These are phyloP conservation scores for Pygoscelis antarcticus DNA, from an alignment of 2,113 vertebrate species.

Conservation along the genomic window DNA sequence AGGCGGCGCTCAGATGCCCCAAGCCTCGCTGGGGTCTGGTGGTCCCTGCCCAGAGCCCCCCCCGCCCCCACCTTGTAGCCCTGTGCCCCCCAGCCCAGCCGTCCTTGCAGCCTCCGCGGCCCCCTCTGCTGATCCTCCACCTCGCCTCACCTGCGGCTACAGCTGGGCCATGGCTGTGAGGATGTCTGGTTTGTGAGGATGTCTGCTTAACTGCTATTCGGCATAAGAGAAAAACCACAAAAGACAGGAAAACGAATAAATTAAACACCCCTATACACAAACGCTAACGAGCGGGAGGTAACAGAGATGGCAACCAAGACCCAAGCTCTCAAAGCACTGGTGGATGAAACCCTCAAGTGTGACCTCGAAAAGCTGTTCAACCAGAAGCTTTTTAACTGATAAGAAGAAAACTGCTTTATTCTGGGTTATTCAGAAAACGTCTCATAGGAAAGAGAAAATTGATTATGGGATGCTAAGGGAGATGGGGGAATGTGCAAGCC, in stretches of 20 bases:
- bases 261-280: not conserved
- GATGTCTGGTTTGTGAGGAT: not conserved
- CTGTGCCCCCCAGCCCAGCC: not conserved
- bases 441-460: not conserved
- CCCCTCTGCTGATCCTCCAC: not conserved
- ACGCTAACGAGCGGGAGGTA: accelerated
- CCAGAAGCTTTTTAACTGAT: not conserved
- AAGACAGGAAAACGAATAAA: not conserved
- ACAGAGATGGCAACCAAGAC: not conserved
- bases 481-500: not conserved
- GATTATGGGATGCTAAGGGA: not conserved
- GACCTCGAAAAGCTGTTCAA: not conserved
- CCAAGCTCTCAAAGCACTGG: not conserved
- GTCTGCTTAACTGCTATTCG: not conserved
- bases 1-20: not conserved
- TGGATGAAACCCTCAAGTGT: not conserved
- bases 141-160: no score
- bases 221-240: not conserved
- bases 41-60: not conserved
- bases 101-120: not conserved
- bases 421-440: not conserved
- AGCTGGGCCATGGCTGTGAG: not conserved
- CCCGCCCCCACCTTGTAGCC: not conserved
- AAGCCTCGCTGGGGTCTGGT: not conserved
- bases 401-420: not conserved